Evolutionary conservation across 2,113 vertebrate genomes (phyloP), one percentile per base, ranked within the genome.

Genomic region (Dipodomys merriami): DNA sequence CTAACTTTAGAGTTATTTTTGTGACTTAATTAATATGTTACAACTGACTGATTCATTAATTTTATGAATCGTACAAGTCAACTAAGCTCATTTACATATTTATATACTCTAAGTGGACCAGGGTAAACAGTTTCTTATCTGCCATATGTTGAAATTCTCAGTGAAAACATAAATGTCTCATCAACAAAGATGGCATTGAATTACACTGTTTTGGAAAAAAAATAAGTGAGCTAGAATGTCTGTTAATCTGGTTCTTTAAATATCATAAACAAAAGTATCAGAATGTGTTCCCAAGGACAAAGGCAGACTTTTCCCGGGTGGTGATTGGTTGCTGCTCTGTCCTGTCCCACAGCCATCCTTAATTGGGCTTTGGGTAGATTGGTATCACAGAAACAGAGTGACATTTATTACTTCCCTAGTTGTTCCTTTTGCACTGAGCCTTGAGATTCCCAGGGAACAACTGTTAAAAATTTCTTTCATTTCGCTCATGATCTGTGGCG

Each of bases 221-320:
- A 93, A 90, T 96, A 91, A 95, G 82, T 88, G 95, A 95, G 97
- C 95, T 96, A 96, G 97, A 57, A 96, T 97, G 94, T 85, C 92
- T 96, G 95, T 96, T 97, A 96, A 97, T 97, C 95, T 98, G 96
- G 95, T 95, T 97, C 86, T 97, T 98, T 97, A 97, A 98, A 97
- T 97, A 98, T 97, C 95, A 96, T 97, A 98, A 97, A 96, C 97
- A 97, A 97, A 98, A 97, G 97, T 97, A 97, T 96, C 97, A 94
- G 96, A 96, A 97, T 97, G 97, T 96, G 97, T 98, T 98, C 98
- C 93, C 98, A 99, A 99, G 99, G 99, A 98, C 98, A 98, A 98
- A 99, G 98, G 98, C 98, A 91, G 97, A 98, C 97, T 98, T 98
- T 98, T 64, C 97, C 97, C 72, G 91, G 92, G 84, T 91, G 96